Evolutionary conservation across 2,888 invertebrate genomes (phyloP).

Genomic region (Euplexia lucipara): DNA sequence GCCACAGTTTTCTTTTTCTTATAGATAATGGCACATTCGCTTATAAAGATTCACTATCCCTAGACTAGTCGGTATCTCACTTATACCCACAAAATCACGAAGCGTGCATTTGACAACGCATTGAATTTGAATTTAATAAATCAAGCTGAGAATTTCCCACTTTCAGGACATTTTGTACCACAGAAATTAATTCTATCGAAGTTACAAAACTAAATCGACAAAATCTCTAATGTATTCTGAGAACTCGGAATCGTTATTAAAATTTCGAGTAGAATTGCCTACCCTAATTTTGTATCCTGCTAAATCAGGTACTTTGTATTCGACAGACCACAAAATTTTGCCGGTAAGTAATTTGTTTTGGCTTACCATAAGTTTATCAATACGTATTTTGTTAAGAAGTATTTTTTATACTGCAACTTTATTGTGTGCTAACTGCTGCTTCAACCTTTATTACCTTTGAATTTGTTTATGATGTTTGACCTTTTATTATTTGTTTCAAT

Average conservation of each 20-base stretch:
- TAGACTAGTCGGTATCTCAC: neutral
- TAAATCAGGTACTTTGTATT: constrained; percentile 55
- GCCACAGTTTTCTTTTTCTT: too few relatives aligned
- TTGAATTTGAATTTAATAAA: constrained; percentile 45
- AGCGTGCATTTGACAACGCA: constrained; percentile 31
- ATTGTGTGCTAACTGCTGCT: constrained; percentile 29
- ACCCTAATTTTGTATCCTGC: constrained; percentile 43
- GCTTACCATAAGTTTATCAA: constrained; percentile 40
- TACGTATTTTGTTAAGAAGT: constrained; percentile 28
- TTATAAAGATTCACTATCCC: too few relatives aligned
- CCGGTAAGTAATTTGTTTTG: constrained; percentile 29
- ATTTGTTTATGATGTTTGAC: neutral
- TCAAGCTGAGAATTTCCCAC: constrained; percentile 14
- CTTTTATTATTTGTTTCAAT: neutral
- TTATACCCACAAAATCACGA: constrained; percentile 6
- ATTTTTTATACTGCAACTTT: constrained; percentile 5
- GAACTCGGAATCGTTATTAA: constrained; percentile 40
- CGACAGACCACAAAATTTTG: constrained; percentile 43
- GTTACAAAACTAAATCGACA: constrained; percentile 39
- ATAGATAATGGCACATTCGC: too few relatives aligned
- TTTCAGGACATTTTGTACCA: constrained; percentile 1
- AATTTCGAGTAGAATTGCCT: constrained; percentile 46
- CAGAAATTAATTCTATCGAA: constrained; percentile 47
- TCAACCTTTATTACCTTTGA: neutral
- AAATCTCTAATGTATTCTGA: constrained; percentile 37